Evolutionary conservation across 2,797 vertebrate species (phyloP), one percentile per base, ranked within the genome.

Genomic region (Pogonophryne albipinna): DNA sequence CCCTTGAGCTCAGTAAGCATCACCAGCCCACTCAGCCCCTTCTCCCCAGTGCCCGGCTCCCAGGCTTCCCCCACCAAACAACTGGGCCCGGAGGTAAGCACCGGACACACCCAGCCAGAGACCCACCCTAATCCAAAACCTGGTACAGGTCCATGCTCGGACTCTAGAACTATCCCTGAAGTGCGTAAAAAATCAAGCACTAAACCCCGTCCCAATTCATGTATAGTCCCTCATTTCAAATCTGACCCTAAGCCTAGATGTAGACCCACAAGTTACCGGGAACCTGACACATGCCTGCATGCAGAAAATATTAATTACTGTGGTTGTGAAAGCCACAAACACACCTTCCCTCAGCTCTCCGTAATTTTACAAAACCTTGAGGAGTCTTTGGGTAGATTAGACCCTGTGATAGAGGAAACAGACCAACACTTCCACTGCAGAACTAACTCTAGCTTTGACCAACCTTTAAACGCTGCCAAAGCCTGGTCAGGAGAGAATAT

Each of bases 1-100:
- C 98, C 97, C 19, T 91, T 99, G 91, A 99, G 98, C 93, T 98
- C 98, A 0, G 89, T 97, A 94, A 98, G 97, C 93, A 94, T 98
- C 92, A 97, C 97, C 88, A 99, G 97, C 77, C 98, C 97, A 15
- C 94, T 99, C 91, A 98, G 97, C 87, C 97, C 97, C 71, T 99
- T 97, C 91, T 99, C 98, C 38, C 96, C 97, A 62, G 92, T 97
- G 83, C 97, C 95, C 0, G 97, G 96, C 84, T 97, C 96, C 55
- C 97, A 98, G 92, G 91, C 94, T 38, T 97, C 98, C 0, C 97
- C 97, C 78, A 96, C 95, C 86, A 98, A 98, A 94, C 96, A 95
- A 2, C 93, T 94, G 60, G 95, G 95, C 56, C 82, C 75, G 0
- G 97, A 99, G 97, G 98, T 99, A 96, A 97, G 96, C 87, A 74